Evolutionary conservation across 2,113 vertebrate genomes (phyloP).

Genomic region (Craseonycteris thonglongyai): DNA sequence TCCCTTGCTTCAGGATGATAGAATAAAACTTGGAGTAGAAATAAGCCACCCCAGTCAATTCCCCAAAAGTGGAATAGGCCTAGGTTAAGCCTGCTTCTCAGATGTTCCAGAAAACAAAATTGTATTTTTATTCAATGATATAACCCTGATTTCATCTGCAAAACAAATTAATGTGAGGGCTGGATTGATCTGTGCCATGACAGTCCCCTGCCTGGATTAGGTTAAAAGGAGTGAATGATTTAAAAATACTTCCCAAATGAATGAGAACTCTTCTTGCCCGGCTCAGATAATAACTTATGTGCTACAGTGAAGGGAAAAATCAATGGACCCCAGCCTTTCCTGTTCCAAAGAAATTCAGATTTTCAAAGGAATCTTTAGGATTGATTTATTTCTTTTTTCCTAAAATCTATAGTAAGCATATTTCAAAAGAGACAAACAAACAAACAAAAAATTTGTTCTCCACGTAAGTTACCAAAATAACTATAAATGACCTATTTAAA

Average conservation of each 20-base stretch:
- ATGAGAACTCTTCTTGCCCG: neutral
- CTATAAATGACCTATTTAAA: constrained; percentile 9
- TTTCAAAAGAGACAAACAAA: neutral
- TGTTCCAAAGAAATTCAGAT: constrained; percentile 9
- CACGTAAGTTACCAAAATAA: neutral
- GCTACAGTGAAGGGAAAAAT: neutral
- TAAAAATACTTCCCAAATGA: neutral
- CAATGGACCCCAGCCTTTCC: neutral
- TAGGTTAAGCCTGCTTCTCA: neutral
- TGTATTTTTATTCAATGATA: neutral
- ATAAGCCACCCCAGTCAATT: neutral
- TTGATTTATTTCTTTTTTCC: neutral
- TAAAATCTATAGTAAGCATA: neutral
- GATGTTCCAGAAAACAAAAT: neutral
- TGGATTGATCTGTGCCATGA: neutral
- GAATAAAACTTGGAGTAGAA: neutral
- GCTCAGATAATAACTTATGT: neutral
- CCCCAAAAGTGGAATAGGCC: neutral
- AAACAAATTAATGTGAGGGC: neutral
- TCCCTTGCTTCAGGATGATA: neutral
- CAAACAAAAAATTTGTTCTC: neutral
- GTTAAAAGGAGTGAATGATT: neutral
- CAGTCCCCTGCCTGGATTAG: neutral
- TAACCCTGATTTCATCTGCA: neutral
- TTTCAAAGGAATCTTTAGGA: neutral